These are phyloP conservation scores for Drosophila vallismaia DNA, from an alignment of 2,888 invertebrate genomes.

Conservation along the genomic window DNA sequence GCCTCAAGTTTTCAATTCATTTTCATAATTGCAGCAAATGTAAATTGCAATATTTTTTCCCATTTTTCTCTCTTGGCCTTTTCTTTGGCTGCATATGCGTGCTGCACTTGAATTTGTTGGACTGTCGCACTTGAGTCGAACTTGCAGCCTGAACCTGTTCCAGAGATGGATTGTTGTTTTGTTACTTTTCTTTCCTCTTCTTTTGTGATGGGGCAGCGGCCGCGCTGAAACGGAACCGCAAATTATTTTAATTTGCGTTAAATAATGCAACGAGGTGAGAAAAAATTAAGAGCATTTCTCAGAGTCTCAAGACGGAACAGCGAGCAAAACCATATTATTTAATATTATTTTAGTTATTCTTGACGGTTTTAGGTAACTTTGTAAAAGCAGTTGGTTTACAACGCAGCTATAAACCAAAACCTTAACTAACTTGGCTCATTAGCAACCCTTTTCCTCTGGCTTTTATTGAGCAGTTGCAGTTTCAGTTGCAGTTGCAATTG, in stretches of 20 bases:
- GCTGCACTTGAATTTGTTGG: conserved; percentile 79
- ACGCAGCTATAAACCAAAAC: background rate
- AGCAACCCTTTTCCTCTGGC: conserved; percentile 48
- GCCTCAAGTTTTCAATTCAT: conserved; percentile 74
- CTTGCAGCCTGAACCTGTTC: conserved; percentile 58
- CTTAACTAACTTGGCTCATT: conserved; percentile 58
- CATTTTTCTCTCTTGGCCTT: conserved; percentile 46
- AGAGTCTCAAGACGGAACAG: conserved; percentile 23
- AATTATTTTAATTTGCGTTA: conserved; percentile 81
- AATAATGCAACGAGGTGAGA: conserved; percentile 81
- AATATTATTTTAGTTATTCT: background rate
- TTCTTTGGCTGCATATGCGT: conserved; percentile 68
- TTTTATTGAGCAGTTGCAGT: conserved; percentile 9
- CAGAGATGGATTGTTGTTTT: conserved; percentile 52
- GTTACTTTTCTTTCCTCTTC: conserved; percentile 9
- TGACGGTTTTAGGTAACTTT: background rate
- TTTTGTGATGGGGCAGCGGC: conserved; percentile 39
- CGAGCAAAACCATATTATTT: background rate
- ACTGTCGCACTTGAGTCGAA: conserved; percentile 75
- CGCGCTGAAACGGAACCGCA: conserved; percentile 79
- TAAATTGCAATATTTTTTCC: conserved; percentile 73
- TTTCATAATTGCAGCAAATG: conserved; percentile 80
- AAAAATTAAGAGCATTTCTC: conserved; percentile 76
- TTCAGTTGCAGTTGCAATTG: conserved; percentile 29
- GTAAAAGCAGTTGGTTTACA: background rate